Percentiles rank a stretch among this genome's conserved stretches.
Evolutionary conservation across 2,113 vertebrate genomes (phyloP).

Genomic region (Hydrolagus affinis): DNA sequence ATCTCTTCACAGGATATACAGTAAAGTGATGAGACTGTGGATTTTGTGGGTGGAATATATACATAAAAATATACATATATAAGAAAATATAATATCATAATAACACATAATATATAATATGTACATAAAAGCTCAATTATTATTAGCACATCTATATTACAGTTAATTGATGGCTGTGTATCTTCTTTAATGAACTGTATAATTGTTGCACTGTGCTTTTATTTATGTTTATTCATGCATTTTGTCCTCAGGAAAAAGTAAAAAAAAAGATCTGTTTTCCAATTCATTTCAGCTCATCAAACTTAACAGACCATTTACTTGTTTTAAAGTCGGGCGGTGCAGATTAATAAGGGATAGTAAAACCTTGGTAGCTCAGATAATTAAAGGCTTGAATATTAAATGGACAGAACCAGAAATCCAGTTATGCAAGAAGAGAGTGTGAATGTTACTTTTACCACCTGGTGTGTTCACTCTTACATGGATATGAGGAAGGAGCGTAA

Average conservation of each 20-base stretch:
- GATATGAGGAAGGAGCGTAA: not conserved
- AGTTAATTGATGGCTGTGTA: slow-evolving; percentile 7
- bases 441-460: not conserved
- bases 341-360: not conserved
- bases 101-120: no score
- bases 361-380: not conserved
- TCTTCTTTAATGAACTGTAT: slow-evolving; percentile 13
- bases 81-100: no score
- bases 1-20: no score
- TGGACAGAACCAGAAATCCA: not conserved
- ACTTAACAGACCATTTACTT: slow-evolving; percentile 21
- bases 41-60: no score
- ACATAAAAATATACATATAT: no score
- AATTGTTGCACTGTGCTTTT: slow-evolving; percentile 11
- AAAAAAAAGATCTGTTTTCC: slow-evolving; percentile 27
- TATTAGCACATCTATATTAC: not conserved
- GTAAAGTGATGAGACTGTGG: no score
- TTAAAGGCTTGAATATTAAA: slow-evolving; percentile 4
- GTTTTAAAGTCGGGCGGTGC: not conserved
- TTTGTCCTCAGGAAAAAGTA: slow-evolving; percentile 26
- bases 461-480: not conserved
- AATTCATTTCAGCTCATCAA: slow-evolving; percentile 23
- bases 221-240: slow-evolving; percentile 20
- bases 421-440: not conserved
- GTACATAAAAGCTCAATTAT: not conserved